These are phyloP conservation scores for Temnopleurus reevesii DNA, from an alignment of 53 echinoderm and acorn worm species.

Conservation along the genomic window DNA sequence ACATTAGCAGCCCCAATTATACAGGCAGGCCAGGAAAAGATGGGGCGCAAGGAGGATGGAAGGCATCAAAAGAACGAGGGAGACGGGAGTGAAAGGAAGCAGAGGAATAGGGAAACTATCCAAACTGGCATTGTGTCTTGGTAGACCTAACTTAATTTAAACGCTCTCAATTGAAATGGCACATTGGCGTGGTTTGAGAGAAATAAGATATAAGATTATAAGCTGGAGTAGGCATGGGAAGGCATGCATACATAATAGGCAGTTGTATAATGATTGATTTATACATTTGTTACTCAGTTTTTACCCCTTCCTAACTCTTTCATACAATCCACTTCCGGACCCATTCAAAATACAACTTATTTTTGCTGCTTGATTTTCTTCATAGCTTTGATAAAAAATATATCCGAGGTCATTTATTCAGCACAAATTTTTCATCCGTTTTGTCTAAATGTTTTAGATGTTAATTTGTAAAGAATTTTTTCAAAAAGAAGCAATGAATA, in stretches of 20 bases:
- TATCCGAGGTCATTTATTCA: too few relatives aligned
- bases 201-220: constrained; percentile 32
- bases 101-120: constrained; percentile 40
- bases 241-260: not conserved
- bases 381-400: too few relatives aligned
- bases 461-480: too few relatives aligned
- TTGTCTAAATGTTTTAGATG: too few relatives aligned
- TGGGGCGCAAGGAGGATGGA: constrained; percentile 1
- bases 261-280: constrained; percentile 14
- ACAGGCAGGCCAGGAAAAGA: constrained; percentile 45
- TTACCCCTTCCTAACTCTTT: too few relatives aligned
- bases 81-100: constrained; percentile 2
- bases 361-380: too few relatives aligned
- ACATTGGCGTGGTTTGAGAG: not conserved
- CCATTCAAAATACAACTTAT: too few relatives aligned
- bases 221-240: not conserved
- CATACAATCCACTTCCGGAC: too few relatives aligned
- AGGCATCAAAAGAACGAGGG: not conserved
- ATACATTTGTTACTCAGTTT: not conserved
- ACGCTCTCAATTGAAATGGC: constrained; percentile 29
- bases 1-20: constrained; percentile 59
- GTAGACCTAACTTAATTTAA: constrained; percentile 51
- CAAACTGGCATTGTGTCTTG: constrained; percentile 54
- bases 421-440: too few relatives aligned
- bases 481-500: too few relatives aligned